Base-by-base conservation (phyloP, 2,113 vertebrate genomes). In the Podarcis cretensis region DNA sequence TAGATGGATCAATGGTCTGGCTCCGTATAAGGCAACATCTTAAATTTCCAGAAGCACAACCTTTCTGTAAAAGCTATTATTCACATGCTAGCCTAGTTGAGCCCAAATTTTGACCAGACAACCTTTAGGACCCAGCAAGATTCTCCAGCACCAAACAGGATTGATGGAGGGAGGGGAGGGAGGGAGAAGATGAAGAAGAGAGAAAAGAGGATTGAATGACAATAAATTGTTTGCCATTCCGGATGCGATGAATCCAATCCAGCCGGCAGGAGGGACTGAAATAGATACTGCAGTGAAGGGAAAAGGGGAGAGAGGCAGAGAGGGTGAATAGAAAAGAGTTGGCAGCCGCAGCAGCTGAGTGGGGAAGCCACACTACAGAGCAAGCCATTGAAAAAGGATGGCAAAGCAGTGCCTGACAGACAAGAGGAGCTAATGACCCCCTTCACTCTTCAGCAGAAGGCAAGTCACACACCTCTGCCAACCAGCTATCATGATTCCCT, bases 151-250 rank as follows among this genome's bases (percentile, higher is more conserved):
- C 91, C 96, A 92, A 95, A 87, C 83, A 95, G 93, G 93, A 96
- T 93, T 93, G 63, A 25, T 32, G 23, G 23, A 20, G 20, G 25
- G 27, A 57, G 14, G 18, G 23, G n/a, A 3, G 59, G 73, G 27
- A 37, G 75, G 40, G 75, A 23, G 40, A 13, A 77, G 40, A 18
- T 20, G 43, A 59, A 35, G 8, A 43, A 5, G 18, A 54, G 73
- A 78, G 48, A 81, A 96, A 91, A 91, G 48, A 75, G 93, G 93
- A 96, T 96, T 96, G 96, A 96, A 97, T 96, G 95, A 96, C 95
- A 97, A 97, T 95, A 97, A 98, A 97, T 95, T 97, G 96, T 97
- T 97, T 97, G 97, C 97, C 95, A 97, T 97, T 97, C 95, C 95
- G 96, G 97, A 97, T 95, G 94, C 96, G 96, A 96, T 93, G 96